Percentiles rank a stretch among this genome's conserved stretches.
Conservation (phyloP, 30 jellyfish, hydroid and myxozoan species). For the Chironex yamaguchii region DNA sequence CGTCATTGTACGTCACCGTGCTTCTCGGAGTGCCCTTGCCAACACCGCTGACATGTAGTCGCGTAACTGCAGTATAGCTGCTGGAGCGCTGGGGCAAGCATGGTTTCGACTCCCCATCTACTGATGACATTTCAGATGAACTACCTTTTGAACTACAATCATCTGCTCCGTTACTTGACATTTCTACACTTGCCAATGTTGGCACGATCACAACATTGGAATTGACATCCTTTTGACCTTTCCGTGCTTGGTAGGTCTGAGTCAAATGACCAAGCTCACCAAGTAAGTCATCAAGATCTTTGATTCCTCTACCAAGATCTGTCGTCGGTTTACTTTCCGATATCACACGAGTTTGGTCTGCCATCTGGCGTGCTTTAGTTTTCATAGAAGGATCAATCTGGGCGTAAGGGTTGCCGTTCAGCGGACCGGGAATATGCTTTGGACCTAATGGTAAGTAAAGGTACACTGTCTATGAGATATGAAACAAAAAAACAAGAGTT, state of each 20-base stretch:
- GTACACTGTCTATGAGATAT: too few species aligned
- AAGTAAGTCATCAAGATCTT: constrained; percentile 79
- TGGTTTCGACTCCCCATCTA: constrained; percentile 54
- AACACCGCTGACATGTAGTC: constrained; percentile 52
- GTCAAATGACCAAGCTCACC: constrained; percentile 77
- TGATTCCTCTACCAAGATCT: constrained; percentile 76
- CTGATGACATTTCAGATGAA: neutral
- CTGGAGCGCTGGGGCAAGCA: constrained; percentile 78
- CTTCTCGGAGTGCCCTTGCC: constrained; percentile 36
- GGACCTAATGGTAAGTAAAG: too few species aligned
- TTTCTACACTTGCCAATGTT: neutral
- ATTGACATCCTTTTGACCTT: constrained; percentile 28
- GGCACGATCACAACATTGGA: constrained; percentile 28
- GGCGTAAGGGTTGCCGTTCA: constrained; percentile 94
- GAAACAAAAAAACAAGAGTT: too few species aligned
- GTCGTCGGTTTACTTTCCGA: constrained; percentile 46
- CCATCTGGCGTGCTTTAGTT: constrained; percentile 10
- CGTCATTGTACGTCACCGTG: constrained; percentile 29
- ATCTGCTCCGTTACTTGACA: neutral
- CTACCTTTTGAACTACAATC: neutral
- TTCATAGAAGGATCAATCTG: constrained; percentile 49
- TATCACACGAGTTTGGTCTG: constrained; percentile 30
- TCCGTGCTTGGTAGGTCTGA: constrained; percentile 22
- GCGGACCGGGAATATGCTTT: constrained; percentile 86
- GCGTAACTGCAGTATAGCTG: constrained; percentile 74